Evolutionary conservation across 2,888 invertebrate genomes (phyloP), one percentile per base, ranked within the genome.

Genomic region (Drosophila pseudotakahashii): DNA sequence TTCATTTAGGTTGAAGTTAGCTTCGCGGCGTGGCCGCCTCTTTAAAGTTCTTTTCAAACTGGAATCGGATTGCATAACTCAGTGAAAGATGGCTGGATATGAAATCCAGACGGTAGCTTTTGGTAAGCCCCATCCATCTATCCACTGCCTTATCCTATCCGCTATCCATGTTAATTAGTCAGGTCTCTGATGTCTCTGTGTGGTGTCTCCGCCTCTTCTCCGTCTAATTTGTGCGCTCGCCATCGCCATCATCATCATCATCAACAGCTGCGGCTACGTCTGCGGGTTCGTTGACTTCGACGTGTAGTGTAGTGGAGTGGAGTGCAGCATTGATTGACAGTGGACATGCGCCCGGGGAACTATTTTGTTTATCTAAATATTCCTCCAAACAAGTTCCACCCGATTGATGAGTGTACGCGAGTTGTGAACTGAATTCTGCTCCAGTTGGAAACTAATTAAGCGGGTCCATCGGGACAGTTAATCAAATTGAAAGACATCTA

Each of bases 291-390:
- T 41, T 70, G 62, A 50, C 62, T 50, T 37, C n/a, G 26, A 14
- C 61, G 61, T 32, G 41, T 54, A 67, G 67, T 16, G 3, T 26
- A 30, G 30, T 30, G 30, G 66, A 68, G 67, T 66, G 67, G 78
- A 80, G 69, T 83, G 81, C 86, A 86, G 62, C 81, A 86, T 81
- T 82, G 81, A 82, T 82, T 86, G 81, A 86, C 81, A 83, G 77
- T 77, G 84, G 81, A 81, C 81, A 80, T 81, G 75, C 67, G 81
- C 54, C 58, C 48, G 60, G 52, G 64, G 67, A 77, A 70, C 71
- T 60, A 44, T 23, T 72, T 50, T 62, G 53, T 61, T 71, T 72
- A 72, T 72, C 63, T 70, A 51, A 71, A 71, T 67, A 68, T 66
- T 66, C 53, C 44, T 54, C 67, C 34, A 68, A 68, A 68, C 70